Evolutionary conservation across 2,888 invertebrate species (phyloP), one percentile per base, ranked within the genome.

Genomic region (Pilophorus perplexus): DNA sequence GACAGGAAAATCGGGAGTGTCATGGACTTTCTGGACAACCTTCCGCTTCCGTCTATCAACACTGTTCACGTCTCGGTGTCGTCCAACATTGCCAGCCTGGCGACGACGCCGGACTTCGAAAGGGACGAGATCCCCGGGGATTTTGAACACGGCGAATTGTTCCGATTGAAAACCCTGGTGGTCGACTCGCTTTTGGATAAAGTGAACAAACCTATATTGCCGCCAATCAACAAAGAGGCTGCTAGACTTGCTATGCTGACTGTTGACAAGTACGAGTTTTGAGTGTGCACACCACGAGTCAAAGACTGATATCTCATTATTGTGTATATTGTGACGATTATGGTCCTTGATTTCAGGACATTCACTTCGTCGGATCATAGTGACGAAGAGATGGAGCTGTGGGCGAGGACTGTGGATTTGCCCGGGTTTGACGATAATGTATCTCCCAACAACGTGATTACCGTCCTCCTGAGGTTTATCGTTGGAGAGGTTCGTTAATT

Each of bases 351-450:
- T 62, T 72, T 22, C 67, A 78, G 78, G 66, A 80, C 81, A 64
- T 80, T 82, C 54, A 79, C 83, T 0, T 82, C 85, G 0, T 82
- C 84, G 0, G 87, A 87, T 70, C 82, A 84, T 66, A 86, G 86
- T 52, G 87, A 88, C 72, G 87, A 87, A 70, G 87, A 86, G 70
- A 79, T 82, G 72, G 89, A 90, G 74, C 82, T 86, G 54, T 88
- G 87, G 82, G 87, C 89, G 0, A 80, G 88, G 67, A 84, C 84
- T 5, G 85, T 89, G 0, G 88, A 89, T 76, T 79, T 90, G 38
- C 89, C 89, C 1, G 88, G 90, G 1, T 86, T 91, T 71, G 90
- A 91, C 71, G 91, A 91, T 74, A 90, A 89, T 74, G 85, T 89
- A 27, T 90, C 90, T 0, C 86, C 87, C 0, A 84, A 83, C 74